phyloP scores from a whole-genome alignment of 2,113 vertebrate species.

The Furnarius figulus region DNA sequence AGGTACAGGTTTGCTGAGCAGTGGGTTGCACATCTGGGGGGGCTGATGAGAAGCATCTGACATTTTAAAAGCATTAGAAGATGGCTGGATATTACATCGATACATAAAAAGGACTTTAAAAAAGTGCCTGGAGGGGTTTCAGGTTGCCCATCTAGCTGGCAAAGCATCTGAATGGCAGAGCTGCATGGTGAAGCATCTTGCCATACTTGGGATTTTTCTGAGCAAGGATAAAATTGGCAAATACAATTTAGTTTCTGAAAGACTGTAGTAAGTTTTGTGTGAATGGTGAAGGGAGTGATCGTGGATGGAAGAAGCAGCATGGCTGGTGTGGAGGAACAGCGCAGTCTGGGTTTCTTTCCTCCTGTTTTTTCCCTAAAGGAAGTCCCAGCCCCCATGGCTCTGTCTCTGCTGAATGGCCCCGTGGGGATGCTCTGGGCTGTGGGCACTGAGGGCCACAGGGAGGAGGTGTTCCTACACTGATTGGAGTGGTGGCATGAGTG shows the following conservation, averaged over 20 bases:
- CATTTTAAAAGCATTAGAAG: neutral
- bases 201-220: neutral
- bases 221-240: neutral
- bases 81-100: neutral
- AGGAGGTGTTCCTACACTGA: neutral
- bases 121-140: neutral
- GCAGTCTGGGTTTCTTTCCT: neutral
- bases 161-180: neutral
- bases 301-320: neutral
- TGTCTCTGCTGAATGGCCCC: neutral
- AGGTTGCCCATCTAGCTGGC: neutral
- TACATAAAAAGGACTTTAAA: neutral
- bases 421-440: neutral
- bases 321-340: neutral
- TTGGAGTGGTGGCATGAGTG: rapidly evolving
- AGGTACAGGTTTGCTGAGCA: neutral
- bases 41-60: neutral
- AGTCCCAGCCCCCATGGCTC: neutral
- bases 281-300: neutral
- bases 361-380: neutral
- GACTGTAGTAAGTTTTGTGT: neutral
- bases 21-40: neutral
- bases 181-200: neutral
- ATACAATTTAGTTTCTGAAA: neutral
- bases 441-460: neutral